Evolutionary conservation across 2,113 vertebrate species (phyloP), one percentile per base, ranked within the genome.

Genomic region (Plestiodon gilberti): DNA sequence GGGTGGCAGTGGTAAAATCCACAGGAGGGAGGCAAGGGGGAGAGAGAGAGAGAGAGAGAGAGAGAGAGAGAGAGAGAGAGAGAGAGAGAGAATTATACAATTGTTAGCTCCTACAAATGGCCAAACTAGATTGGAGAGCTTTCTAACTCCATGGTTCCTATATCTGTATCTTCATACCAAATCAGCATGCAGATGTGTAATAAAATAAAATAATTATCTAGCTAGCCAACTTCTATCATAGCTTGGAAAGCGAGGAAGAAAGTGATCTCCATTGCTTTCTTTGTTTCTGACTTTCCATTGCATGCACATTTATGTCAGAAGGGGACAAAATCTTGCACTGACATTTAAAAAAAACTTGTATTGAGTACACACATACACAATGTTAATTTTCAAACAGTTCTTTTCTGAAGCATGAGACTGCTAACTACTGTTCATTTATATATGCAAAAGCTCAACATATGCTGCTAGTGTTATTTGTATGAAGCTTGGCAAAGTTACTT

Each of bases 391-490:
- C 1, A 80, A 48, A 2, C 52, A 13, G 8, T 73, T 87, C 88
- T 88, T 90, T 6, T 15, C 23, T 78, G 0, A 22, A 59, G 1
- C n/a, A 4, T 83, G 77, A 23, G 0, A 81, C 79, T 91, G 30
- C 30, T 89, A 13, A 48, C 78, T 30, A 55, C 35, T 52, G 62
- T 82, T 93, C 43, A 88, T 2, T 67, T 38, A 11, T 91, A 9
- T 55, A 81, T 65, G 69, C 69, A 81, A 84, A 90, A 86, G 38
- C 81, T 40, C 76, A 23, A 83, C n/a, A 79, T 14, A 20, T 30
- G 71, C 85, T 87, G 30, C 2, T 64, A 70, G 38, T 33, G 67
- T 55, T 88, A 8, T 7, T 85, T 87, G 38, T 88, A 78, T 17
- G 17, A 76, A 87, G 20, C 87, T 82, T 79, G 71, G 7, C 25